Evolutionary conservation across 1,140 invertebrate genomes (phyloP), one percentile per base, ranked within the genome.

Genomic region (Cepaea nemoralis): DNA sequence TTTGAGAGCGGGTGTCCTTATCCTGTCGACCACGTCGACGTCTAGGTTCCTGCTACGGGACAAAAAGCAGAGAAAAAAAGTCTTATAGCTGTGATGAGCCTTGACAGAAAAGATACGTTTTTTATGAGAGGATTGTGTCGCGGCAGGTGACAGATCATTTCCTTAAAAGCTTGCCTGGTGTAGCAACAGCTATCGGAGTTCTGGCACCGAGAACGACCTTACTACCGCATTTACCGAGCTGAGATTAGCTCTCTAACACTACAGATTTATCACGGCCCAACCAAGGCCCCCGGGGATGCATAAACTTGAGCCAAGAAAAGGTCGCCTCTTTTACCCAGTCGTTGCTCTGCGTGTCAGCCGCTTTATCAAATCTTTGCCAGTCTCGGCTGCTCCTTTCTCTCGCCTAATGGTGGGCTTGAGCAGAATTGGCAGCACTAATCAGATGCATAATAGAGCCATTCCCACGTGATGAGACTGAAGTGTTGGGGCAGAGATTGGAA

Each of bases 371-470:
- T 74, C 71, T 48, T 48, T 27, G 71, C 31, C 71, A 48, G 71
- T 74, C 71, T 74, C 27, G n/a, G 59, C 16, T 45, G 37, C 42
- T 74, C 40, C 71, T 74, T 42, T 74, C 59, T 63, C 59, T 31
- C 1, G 39, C 40, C 42, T 74, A 74, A 74, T 74, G 71, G 37
- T 50, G 2, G 40, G 39, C 71, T 42, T 35, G 8, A 50, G 71
- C 40, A 74, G 40, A 74, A 74, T 74, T 74, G 71, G 71, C 71
- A 74, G 71, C 71, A 74, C 71, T 74, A 74, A 74, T 74, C 71
- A 74, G 42, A 74, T 74, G 71, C 42, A 74, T 74, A 74, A 74
- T 74, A 74, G 71, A 48, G 71, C 71, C 71, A 48, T 74, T 74
- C 71, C 71, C 40, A 74, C 42, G 71, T 74, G 71, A n/a, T 45